These are phyloP conservation scores for Danionella dracula DNA, from an alignment of 2,797 vertebrate genomes.

Conservation along the genomic window DNA sequence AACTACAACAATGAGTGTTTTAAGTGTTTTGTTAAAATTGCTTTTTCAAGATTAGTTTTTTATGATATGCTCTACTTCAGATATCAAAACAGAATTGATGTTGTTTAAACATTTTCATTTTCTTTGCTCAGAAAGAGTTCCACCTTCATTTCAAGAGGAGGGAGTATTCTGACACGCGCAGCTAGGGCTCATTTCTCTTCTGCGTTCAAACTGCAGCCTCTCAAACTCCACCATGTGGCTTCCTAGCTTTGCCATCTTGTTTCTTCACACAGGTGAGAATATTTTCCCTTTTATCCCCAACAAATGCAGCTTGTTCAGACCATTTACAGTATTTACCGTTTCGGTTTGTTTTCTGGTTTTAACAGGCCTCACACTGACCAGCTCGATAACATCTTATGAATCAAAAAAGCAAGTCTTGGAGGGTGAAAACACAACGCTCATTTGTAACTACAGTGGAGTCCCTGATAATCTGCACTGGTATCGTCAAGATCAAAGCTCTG, in stretches of 20 bases:
- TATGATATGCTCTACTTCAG: too few relatives aligned
- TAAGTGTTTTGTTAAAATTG: too few relatives aligned
- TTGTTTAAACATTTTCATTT: too few relatives aligned
- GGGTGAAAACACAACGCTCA: neutral
- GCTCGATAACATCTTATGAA: neutral
- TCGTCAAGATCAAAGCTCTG: neutral
- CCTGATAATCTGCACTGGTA: constrained; percentile 5
- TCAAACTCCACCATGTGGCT: neutral
- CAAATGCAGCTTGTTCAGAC: neutral
- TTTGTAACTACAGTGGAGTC: neutral
- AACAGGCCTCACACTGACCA: neutral
- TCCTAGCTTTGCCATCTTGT: neutral
- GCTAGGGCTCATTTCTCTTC: neutral
- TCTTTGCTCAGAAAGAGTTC: too few relatives aligned
- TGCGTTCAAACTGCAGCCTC: neutral
- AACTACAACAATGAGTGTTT: too few relatives aligned
- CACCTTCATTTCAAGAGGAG: neutral
- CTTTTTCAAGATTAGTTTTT: too few relatives aligned
- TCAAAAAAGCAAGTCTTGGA: neutral
- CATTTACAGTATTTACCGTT: neutral
- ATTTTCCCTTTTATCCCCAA: neutral
- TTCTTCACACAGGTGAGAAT: constrained; percentile 12
- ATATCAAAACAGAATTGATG: too few relatives aligned
- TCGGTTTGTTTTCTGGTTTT: neutral
- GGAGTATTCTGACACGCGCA: too few relatives aligned